Evolutionary conservation across 2,797 vertebrate species (phyloP).

Genomic region (Anabacerthia variegaticeps): DNA sequence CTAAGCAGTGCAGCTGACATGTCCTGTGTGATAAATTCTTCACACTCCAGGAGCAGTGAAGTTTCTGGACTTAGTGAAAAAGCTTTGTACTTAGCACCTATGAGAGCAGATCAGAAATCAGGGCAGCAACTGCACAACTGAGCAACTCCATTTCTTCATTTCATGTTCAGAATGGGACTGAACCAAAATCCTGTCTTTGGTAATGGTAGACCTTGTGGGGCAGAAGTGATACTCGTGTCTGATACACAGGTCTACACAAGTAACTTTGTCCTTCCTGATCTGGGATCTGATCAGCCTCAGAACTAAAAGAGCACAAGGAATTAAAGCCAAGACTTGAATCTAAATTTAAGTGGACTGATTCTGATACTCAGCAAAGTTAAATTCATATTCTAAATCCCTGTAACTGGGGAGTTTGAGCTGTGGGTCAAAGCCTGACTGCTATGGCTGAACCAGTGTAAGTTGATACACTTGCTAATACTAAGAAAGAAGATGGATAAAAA

Average conservation of each 20-base stretch:
- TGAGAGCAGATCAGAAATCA: neutral
- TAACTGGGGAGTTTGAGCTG: neutral
- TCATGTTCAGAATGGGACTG: constrained; percentile 34
- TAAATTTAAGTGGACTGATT: neutral
- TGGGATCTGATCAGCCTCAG: neutral
- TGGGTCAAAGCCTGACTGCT: neutral
- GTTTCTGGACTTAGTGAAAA: neutral
- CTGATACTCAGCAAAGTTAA: neutral
- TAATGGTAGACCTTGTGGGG: neutral
- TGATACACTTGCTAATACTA: neutral
- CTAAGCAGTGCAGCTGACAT: neutral
- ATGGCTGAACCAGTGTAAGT: neutral
- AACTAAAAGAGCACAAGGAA: neutral
- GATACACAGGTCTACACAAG: neutral
- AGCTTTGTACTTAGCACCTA: neutral
- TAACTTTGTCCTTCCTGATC: neutral
- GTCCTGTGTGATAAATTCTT: neutral
- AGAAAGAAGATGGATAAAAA: constrained; percentile 32
- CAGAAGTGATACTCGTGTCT: neutral
- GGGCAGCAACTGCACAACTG: neutral
- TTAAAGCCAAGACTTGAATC: neutral
- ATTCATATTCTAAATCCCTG: neutral
- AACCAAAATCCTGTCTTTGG: constrained; percentile 35
- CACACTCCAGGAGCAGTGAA: neutral
- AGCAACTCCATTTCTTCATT: neutral